Conservation (phyloP, 2,888 invertebrate species). For the Hydraecia micacea region DNA sequence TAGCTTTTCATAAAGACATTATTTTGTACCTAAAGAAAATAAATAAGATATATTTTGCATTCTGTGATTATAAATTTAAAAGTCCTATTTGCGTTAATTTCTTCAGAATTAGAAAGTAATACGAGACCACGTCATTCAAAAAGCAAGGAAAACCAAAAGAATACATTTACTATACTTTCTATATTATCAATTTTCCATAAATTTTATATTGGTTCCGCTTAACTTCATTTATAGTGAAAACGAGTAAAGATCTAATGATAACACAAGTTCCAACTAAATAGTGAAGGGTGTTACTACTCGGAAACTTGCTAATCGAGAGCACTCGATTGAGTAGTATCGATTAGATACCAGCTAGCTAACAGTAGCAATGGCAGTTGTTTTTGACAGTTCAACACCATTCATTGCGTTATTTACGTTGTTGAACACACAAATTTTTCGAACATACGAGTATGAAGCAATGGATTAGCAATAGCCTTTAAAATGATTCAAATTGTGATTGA, state of each 20-base stretch:
- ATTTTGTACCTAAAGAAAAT: too few relatives aligned
- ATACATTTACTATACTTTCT: background rate
- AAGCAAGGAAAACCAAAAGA: background rate
- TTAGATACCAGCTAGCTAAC: background rate
- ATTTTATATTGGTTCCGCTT: background rate
- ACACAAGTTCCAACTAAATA: conserved; percentile 15
- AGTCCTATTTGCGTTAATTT: background rate
- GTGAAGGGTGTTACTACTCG: conserved; percentile 20
- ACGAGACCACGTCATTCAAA: background rate
- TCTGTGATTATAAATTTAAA: background rate
- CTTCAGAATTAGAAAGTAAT: background rate
- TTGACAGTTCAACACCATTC: too few relatives aligned
- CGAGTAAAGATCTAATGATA: conserved; percentile 14
- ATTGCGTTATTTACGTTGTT: too few relatives aligned
- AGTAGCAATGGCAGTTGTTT: too few relatives aligned
- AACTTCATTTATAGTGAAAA: conserved; percentile 6
- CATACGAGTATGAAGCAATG: too few relatives aligned
- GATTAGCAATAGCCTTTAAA: too few relatives aligned
- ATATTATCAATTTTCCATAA: background rate
- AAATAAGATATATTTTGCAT: background rate
- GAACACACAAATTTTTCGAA: too few relatives aligned
- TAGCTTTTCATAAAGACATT: too few relatives aligned
- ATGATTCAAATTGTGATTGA: too few relatives aligned
- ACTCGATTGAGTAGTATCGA: conserved; percentile 14
- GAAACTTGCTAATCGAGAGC: conserved; percentile 26